Evolutionary conservation across 2,888 invertebrate species (phyloP).

Genomic region (Bedellia somnulentella): DNA sequence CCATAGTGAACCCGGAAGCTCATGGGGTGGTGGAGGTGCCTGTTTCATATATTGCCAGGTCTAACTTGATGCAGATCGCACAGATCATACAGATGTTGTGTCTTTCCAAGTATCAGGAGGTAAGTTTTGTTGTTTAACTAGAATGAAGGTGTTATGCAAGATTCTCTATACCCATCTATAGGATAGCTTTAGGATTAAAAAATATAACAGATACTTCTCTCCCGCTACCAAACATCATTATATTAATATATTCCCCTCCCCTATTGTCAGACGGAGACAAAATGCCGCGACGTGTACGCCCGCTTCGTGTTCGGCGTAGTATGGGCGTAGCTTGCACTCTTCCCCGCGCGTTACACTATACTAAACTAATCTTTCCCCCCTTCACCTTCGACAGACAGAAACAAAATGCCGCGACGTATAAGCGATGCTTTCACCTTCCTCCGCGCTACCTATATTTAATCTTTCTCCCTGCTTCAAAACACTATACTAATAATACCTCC

Average conservation of each 20-base stretch:
- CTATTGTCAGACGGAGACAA: conserved; percentile 39
- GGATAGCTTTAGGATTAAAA: too few species aligned
- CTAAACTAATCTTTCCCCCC: too few species aligned
- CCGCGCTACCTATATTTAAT: too few species aligned
- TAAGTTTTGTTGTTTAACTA: too few species aligned
- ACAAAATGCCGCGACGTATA: conserved; percentile 67
- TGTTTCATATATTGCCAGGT: conserved; percentile 86
- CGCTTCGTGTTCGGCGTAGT: conserved; percentile 81
- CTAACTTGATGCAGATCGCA: conserved; percentile 88
- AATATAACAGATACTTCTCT: too few species aligned
- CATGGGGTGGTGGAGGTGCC: conserved; percentile 93
- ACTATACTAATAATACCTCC: too few species aligned
- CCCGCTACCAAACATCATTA: too few species aligned
- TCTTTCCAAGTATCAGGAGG: conserved; percentile 79
- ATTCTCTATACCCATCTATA: too few species aligned
- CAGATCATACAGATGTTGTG: conserved; percentile 92
- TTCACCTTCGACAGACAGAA: conserved; percentile 41
- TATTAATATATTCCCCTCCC: too few species aligned
- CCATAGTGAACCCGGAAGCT: conserved; percentile 94
- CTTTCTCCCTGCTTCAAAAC: too few species aligned
- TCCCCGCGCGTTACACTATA: too few species aligned
- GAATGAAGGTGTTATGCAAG: too few species aligned
- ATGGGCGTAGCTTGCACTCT: conserved; percentile 74
- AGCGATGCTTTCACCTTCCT: conserved; percentile 73
- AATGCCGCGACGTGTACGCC: conserved; percentile 70